Evolutionary conservation across 2,113 vertebrate species (phyloP).

Genomic region (Campylomormyrus tamandua): DNA sequence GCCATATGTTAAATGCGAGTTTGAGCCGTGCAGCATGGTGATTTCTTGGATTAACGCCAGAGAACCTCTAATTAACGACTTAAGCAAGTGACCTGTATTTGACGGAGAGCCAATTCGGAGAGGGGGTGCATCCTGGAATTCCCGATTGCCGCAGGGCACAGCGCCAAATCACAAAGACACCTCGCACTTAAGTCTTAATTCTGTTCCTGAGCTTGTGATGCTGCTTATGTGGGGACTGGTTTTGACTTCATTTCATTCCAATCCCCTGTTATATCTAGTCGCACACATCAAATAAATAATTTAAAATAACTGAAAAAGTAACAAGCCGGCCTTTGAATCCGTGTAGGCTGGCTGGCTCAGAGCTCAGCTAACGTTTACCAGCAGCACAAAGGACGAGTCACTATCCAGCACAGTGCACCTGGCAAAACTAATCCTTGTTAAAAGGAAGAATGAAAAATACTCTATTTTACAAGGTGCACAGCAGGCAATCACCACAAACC

Average conservation of each 20-base stretch:
- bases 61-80: conserved; percentile 12
- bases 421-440: neutral
- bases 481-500: neutral
- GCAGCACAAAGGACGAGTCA: neutral
- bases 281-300: neutral
- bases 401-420: neutral
- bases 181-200: neutral
- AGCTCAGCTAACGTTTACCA: neutral
- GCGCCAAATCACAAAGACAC: neutral
- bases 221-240: neutral
- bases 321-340: neutral
- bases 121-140: neutral
- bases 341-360: neutral
- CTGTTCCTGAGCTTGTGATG: neutral
- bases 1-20: neutral
- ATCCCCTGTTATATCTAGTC: neutral
- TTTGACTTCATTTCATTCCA: neutral
- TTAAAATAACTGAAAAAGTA: neutral
- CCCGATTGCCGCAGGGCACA: neutral
- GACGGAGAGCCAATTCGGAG: neutral
- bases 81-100: conserved; percentile 9
- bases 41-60: neutral
- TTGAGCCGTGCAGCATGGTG: neutral
- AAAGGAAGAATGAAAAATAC: neutral
- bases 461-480: neutral